phyloP scores from a whole-genome alignment of 2,113 vertebrate genomes.

The Elephantulus edwardii region DNA sequence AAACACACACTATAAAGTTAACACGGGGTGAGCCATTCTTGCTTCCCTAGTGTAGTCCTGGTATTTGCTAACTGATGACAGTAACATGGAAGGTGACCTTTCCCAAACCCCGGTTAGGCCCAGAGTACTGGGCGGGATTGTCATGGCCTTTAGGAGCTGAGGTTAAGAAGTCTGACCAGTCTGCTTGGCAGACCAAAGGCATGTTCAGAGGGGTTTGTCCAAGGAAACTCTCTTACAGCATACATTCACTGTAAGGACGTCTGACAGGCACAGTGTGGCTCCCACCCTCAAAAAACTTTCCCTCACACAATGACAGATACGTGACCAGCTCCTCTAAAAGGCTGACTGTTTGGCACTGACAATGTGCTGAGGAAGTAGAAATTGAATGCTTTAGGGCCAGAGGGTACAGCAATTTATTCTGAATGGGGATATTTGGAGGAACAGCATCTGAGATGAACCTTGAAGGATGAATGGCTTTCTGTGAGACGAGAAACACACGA shows the following conservation, averaged over 20 bases:
- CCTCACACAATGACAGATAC: not conserved
- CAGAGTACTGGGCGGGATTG: not conserved
- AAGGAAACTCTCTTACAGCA: not conserved
- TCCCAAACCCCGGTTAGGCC: slow-evolving; percentile 4
- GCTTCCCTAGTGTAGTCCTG: slow-evolving; percentile 29
- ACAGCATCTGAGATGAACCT: not conserved
- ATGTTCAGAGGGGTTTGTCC: not conserved
- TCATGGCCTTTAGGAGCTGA: not conserved
- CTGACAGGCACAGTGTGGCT: fast-evolving
- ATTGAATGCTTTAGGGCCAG: not conserved
- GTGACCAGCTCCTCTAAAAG: not conserved
- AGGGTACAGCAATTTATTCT: not conserved
- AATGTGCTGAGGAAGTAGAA: not conserved
- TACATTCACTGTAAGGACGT: fast-evolving
- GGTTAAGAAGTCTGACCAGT: not conserved
- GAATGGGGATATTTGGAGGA: not conserved
- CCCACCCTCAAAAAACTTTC: not conserved
- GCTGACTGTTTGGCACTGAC: not conserved
- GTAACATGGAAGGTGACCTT: slow-evolving; percentile 78
- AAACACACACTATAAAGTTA: slow-evolving; percentile 74
- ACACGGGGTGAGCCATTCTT: slow-evolving; percentile 45
- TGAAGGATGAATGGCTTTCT: not conserved
- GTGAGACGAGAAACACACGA: fast-evolving
- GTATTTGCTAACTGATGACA: slow-evolving; percentile 69
- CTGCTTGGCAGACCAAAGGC: not conserved